Evolutionary conservation across 2,113 vertebrate species (phyloP), one percentile per base, ranked within the genome.

Genomic region (Panthera tigris): DNA sequence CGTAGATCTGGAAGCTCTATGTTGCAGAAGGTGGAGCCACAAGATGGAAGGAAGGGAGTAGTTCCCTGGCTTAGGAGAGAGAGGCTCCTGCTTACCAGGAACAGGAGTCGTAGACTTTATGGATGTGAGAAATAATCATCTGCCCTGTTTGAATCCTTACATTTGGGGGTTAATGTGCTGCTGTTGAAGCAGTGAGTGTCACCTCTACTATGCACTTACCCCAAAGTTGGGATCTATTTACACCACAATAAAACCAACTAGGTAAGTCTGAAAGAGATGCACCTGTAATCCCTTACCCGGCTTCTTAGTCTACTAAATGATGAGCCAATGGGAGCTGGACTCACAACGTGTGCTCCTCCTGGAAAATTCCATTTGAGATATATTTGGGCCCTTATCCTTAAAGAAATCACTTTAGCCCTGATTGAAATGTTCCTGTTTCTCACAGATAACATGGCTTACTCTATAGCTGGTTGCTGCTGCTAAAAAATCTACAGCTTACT

Each of bases 281-380:
- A 45, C 23, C n/a, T 0, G 33, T 65, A 69, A 93, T 41, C 33
- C 48, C 21, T 61, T 23, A 61, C 57, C 57, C 55, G 41, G 33
- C 50, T 83, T 92, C 48, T 86, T 71, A 74, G 63, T 88, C 39
- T 31, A 45, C 41, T 39, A 71, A 52, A 65, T 4, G 33, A 9
- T 61, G 14, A 95, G 33, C 23, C 48, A 74, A 82, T 80, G 41
- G 36, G 61, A 91, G 57, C 68, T 83, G 65, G 50, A 41, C 74
- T 73, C 69, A 92, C 78, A 86, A 68, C 78, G 33, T 84, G 52
- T 78, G 92, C 50, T 61, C 93, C 0, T 97, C 84, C 68, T 94
- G 63, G 93, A 97, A 97, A 97, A 96, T 98, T 98, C 96, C 91
- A 89, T 86, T 95, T 45, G 73, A 55, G 85, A 94, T 97, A 50